These are phyloP conservation scores for Isichthys henryi DNA, from an alignment of 2,113 vertebrate species.

Conservation along the genomic window DNA sequence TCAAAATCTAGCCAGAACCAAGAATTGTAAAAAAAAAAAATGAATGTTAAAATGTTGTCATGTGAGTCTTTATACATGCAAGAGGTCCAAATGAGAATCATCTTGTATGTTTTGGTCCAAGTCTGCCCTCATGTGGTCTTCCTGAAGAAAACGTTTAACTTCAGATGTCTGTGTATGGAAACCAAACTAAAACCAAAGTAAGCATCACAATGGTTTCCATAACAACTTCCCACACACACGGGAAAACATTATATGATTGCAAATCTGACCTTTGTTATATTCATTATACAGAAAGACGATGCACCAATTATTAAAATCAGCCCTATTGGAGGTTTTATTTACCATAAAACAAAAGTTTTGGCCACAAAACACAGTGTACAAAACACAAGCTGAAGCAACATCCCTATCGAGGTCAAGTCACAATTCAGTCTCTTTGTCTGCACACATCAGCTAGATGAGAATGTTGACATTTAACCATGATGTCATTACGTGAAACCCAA, in stretches of 20 bases:
- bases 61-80: not conserved
- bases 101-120: not conserved
- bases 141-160: not conserved
- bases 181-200: not conserved
- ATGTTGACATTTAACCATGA: not conserved
- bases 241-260: not conserved
- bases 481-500: not conserved
- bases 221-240: not conserved
- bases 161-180: not conserved
- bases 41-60: not conserved
- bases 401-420: not conserved
- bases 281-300: not conserved
- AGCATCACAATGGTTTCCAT: not conserved
- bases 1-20: not conserved
- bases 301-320: not conserved
- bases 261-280: not conserved
- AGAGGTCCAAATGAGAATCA: not conserved
- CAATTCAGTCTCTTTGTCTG: not conserved
- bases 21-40: not conserved
- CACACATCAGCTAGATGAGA: not conserved
- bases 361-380: not conserved
- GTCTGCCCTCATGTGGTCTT: constrained; percentile 11
- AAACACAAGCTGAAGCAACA: not conserved
- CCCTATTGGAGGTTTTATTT: not conserved
- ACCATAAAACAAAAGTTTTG: not conserved